Evolutionary conservation across 2,113 vertebrate species (phyloP), one percentile per base, ranked within the genome.

Genomic region (Motacilla alba): DNA sequence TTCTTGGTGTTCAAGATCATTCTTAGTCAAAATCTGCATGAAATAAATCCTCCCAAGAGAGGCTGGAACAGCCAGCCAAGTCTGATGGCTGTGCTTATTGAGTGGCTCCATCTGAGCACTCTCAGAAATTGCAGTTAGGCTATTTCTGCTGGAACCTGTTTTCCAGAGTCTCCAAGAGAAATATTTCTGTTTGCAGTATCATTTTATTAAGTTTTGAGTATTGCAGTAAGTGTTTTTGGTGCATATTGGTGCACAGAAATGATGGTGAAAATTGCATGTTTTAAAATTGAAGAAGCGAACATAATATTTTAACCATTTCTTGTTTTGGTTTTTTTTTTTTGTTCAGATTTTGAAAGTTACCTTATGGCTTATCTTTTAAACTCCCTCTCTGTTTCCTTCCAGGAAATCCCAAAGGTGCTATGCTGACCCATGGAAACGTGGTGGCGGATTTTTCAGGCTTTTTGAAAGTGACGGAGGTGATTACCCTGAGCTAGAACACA

Each of bases 331-430:
- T 9, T 53, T 59, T 35, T 21, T 9, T 53, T 59, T 44, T 11
- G 5, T 83, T 28, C 43, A 72, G 28, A 20, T 91, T 74, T 81
- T 58, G 15, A 15, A 64, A 68, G 15, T 50, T 13, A 17, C 27
- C 6, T 20, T 6, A n/a, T 56, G 49, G 14, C 26, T 79, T 31
- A 26, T 23, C 55, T 88, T 73, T 89, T 74, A 66, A 69, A 75
- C 7, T 35, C 15, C 13, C 84, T 97, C 87, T 97, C 15, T 92
- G 10, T 39, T 92, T 88, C 76, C 83, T 72, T 96, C 41, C 97
- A 99, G 99, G 99, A 94, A 99, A 99, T 95, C 99, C 99, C 41
- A 99, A 99, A 94, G 99, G 99, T 88, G 99, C 99, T 37, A 99
- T 99, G 99, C 98, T 99, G 88, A 99, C 98, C 49, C 99, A 99